phyloP scores from a whole-genome alignment of 2,888 invertebrate genomes.

The Epinotia demarniana region DNA sequence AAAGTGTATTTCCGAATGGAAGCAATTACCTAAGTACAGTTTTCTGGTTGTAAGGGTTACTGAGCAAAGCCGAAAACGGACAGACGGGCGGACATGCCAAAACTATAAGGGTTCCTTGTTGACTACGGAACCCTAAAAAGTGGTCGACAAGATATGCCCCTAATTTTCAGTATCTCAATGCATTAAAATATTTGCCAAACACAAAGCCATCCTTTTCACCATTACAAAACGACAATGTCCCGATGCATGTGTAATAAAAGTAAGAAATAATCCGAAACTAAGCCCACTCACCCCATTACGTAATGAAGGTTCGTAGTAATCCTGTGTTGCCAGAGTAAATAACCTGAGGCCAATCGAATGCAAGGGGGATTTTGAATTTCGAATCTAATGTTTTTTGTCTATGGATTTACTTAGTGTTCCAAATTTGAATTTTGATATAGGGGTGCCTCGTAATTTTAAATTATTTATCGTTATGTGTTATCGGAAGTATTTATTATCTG shows the following conservation, averaged over 20 bases:
- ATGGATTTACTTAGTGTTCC: constrained; percentile 43
- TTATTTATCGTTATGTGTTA: not conserved
- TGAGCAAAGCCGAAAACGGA: no score
- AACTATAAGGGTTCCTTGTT: no score
- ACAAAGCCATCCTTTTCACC: constrained; percentile 9
- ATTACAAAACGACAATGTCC: constrained; percentile 17
- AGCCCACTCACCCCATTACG: constrained; percentile 61
- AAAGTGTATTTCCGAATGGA: no score
- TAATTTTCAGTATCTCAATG: not conserved
- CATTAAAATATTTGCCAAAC: not conserved
- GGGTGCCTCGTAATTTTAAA: constrained; percentile 13
- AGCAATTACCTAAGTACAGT: no score
- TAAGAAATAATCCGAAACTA: constrained; percentile 50
- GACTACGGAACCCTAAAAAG: no score
- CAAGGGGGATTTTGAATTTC: constrained; percentile 67
- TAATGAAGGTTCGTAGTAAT: constrained; percentile 76
- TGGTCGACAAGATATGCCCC: not conserved
- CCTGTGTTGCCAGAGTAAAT: constrained; percentile 67
- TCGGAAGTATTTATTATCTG: not conserved
- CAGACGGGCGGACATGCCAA: no score
- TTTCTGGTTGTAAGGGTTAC: no score
- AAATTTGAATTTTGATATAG: constrained; percentile 18
- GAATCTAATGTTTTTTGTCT: constrained; percentile 59
- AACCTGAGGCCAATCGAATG: constrained; percentile 64
- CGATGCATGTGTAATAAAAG: constrained; percentile 36